phyloP scores from a whole-genome alignment of 2,888 invertebrate genomes.

The Andrena minutula region DNA sequence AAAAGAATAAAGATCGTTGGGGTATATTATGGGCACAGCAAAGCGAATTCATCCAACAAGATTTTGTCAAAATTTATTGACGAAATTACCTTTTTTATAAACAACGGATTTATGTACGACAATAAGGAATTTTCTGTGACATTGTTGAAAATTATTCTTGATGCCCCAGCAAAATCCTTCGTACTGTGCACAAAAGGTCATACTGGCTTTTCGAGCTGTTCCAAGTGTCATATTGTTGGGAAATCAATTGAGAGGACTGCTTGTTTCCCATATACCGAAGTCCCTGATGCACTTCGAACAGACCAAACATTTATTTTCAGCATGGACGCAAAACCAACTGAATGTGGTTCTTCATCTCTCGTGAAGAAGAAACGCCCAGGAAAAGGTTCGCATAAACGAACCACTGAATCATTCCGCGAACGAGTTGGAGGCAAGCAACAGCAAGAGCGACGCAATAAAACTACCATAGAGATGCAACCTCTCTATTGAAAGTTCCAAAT shows the following conservation, averaged over 20 bases:
- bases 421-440: too few species aligned
- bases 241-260: conserved; percentile 22
- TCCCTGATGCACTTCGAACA: conserved; percentile 35
- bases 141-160: conserved; percentile 42
- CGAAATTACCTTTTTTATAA: conserved; percentile 6
- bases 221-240: conserved; percentile 59
- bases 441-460: too few species aligned
- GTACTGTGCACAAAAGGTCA: conserved; percentile 51
- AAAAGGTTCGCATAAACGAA: too few species aligned
- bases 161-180: conserved; percentile 22
- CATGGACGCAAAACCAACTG: too few species aligned
- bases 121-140: conserved; percentile 8
- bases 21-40: conserved; percentile 52
- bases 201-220: conserved; percentile 59
- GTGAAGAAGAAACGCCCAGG: too few species aligned
- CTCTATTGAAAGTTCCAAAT: conserved; percentile 66
- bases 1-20: conserved; percentile 20
- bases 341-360: too few species aligned
- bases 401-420: too few species aligned
- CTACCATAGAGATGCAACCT: conserved; percentile 39
- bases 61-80: conserved; percentile 28
- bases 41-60: conserved; percentile 37
- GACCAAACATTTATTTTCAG: too few species aligned
- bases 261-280: conserved; percentile 16
- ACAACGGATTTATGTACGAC: conserved; percentile 14